Base-by-base conservation (phyloP, 2,888 invertebrate species). In the Ennomos quercinarius region DNA sequence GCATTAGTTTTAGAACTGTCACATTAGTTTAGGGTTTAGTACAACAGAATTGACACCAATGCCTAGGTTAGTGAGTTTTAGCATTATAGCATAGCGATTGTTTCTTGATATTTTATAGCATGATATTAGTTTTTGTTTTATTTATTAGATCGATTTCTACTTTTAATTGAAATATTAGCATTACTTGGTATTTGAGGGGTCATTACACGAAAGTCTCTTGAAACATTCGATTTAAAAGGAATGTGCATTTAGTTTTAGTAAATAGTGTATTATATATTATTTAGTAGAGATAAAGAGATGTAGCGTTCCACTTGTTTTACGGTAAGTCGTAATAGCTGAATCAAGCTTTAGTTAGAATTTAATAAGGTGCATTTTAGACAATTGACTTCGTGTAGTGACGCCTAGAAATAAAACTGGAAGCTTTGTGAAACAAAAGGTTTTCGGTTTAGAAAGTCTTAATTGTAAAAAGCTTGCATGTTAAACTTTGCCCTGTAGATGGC, bases 21-120 rank as follows among this genome's bases (percentile, higher is more conserved):
- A 4, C 17, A 17, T 17, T 17, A 17, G 4, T 17, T 17, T 17
- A 17, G 17, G 17, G 17, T 17, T 17, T 17, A 2, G 17, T 17
- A 17, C 17, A 27, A 27, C 27, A 27, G 6, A 27, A 27, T 27
- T 27, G 27, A 27, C 27, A 27, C 27, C 27, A 27, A 27, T 27
- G 27, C 5, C 27, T 27, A 27, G 27, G 5, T 27, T 47, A 45
- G 2, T 49, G 40, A 37, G 9, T 49, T 51, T 38, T 38, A 38
- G 11, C 36, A 11, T 46, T 38, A 38, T 52, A 44, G 58, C 67
- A 52, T 63, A 64, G 68, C 66, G 68, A 68, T 62, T 64, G 58
- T 62, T 41, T 57, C 42, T 42, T 27, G 27, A 27, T 27, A 27
- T 27, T 27, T 46, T 57, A 51, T 17, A 60, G 65, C 65, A 65